Conservation (phyloP, 2,888 invertebrate species). For the Serrognathus titanus region DNA sequence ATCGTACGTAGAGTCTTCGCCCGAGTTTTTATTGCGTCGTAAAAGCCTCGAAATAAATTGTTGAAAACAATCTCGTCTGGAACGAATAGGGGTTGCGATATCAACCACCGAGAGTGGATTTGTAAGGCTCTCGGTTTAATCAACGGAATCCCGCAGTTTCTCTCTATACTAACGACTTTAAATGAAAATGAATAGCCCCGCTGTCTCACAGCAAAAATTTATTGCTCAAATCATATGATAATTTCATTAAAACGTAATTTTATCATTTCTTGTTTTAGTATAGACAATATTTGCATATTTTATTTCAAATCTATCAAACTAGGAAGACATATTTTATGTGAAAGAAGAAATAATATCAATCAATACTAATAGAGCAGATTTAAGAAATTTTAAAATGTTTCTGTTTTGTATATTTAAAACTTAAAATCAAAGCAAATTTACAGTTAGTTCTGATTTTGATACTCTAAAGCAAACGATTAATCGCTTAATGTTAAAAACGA, state of each 20-base stretch:
- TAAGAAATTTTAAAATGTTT: too few species aligned
- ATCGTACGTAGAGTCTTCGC: background rate
- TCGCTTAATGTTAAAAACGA: too few species aligned
- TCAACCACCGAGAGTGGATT: background rate
- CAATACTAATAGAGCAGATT: too few species aligned
- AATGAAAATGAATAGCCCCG: slow-evolving; percentile 15
- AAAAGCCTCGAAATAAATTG: background rate
- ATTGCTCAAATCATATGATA: slow-evolving; percentile 3
- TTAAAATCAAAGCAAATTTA: too few species aligned
- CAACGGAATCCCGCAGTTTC: slow-evolving; percentile 13
- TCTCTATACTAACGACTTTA: slow-evolving; percentile 12
- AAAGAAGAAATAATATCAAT: too few species aligned
- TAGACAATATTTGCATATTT: too few species aligned
- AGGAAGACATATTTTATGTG: too few species aligned
- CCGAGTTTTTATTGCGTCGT: background rate
- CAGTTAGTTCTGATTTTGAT: too few species aligned
- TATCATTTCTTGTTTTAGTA: too few species aligned
- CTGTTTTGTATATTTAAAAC: too few species aligned
- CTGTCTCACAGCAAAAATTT: slow-evolving; percentile 3
- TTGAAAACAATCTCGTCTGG: background rate
- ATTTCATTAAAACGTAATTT: slow-evolving; percentile 6
- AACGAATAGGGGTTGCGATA: background rate
- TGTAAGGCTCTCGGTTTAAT: slow-evolving; percentile 10
- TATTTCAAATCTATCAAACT: too few species aligned
- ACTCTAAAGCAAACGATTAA: too few species aligned